Conservation (phyloP, 2,113 vertebrate genomes). For the Chascanopsetta lugubris region DNA sequence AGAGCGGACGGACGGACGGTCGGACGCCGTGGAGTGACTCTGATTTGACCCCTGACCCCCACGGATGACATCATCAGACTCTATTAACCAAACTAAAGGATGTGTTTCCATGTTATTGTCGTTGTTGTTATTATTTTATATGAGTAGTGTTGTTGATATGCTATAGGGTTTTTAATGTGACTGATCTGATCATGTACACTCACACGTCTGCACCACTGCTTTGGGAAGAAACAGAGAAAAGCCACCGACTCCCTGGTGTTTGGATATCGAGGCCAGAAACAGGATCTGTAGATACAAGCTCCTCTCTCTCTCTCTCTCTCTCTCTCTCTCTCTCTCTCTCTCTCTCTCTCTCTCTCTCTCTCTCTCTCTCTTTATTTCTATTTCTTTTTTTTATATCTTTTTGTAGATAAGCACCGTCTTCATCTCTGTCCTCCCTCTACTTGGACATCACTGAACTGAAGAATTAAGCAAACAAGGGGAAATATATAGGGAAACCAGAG, state of each 20-base stretch:
- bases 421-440: slow-evolving; percentile 50
- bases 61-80: slow-evolving; percentile 67
- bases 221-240: slow-evolving; percentile 57
- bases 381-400: too few relatives aligned
- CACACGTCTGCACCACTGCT: slow-evolving; percentile 76
- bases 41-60: slow-evolving; percentile 37
- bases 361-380: too few relatives aligned
- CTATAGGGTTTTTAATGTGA: slow-evolving; percentile 72
- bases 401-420: slow-evolving; percentile 53
- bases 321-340: too few relatives aligned
- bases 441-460: slow-evolving; percentile 55
- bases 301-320: too few relatives aligned
- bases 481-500: slow-evolving; percentile 73
- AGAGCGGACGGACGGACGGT: slow-evolving; percentile 26
- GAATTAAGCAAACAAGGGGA: slow-evolving; percentile 60
- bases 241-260: not conserved
- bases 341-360: too few relatives aligned
- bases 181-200: slow-evolving; percentile 72
- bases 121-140: slow-evolving; percentile 78
- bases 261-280: slow-evolving; percentile 49
- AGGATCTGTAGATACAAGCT: slow-evolving; percentile 36
- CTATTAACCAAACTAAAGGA: slow-evolving; percentile 81
- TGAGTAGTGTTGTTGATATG: slow-evolving; percentile 70
- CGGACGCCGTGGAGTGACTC: slow-evolving; percentile 39
- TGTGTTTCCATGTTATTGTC: slow-evolving; percentile 61